Conservation (phyloP, 1,140 invertebrate species). For the Scylla paramamosain region DNA sequence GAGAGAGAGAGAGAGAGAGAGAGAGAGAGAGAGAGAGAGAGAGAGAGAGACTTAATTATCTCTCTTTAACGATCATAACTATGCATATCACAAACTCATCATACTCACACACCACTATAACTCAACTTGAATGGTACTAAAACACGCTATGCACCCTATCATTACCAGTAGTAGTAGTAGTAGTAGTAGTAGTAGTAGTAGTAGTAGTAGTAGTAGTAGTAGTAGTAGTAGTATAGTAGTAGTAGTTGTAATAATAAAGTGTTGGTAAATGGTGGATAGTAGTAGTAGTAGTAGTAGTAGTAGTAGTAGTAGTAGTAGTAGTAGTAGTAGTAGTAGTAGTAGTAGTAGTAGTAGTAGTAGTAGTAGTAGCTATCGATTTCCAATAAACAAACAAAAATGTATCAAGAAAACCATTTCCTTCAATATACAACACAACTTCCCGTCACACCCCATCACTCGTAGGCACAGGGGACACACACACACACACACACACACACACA, state of each 20-base stretch:
- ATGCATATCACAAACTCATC: not conserved
- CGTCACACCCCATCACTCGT: no score
- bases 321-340: conserved; percentile 21
- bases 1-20: no score
- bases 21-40: no score
- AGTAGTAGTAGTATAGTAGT: not conserved
- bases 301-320: conserved; percentile 4
- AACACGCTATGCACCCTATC: not conserved
- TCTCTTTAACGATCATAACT: not conserved
- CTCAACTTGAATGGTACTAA: not conserved
- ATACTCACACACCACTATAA: not conserved
- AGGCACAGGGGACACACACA: no score
- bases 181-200: not conserved
- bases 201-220: not conserved
- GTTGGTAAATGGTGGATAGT: no score
- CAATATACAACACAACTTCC: no score
- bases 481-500: no score
- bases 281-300: conserved; percentile 1
- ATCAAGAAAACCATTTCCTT: no score
- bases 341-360: conserved; percentile 23
- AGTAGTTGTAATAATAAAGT: not conserved
- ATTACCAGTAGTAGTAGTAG: not conserved
- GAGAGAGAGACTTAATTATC: not conserved
- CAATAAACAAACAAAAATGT: no score
- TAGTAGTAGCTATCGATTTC: no score